phyloP scores from a whole-genome alignment of 1,140 invertebrate species.

The Pseudomyrmex flavicornis region DNA sequence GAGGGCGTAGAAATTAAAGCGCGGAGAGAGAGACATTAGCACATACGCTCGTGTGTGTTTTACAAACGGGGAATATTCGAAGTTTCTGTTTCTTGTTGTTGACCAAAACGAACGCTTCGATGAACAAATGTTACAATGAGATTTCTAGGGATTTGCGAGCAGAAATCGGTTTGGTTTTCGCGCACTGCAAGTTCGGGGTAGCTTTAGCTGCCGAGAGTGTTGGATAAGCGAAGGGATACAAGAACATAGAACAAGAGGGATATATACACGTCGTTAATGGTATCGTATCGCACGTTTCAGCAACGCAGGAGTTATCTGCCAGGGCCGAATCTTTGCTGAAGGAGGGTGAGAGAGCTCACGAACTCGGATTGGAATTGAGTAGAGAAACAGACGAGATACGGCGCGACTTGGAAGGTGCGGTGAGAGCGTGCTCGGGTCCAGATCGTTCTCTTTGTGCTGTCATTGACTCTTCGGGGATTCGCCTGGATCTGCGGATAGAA shows the following conservation, averaged over 20 bases:
- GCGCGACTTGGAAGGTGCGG: slow-evolving; percentile 86
- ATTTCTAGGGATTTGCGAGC: too few species aligned
- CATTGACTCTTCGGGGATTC: slow-evolving; percentile 87
- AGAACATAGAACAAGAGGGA: slow-evolving; percentile 19
- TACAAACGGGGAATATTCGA: neutral
- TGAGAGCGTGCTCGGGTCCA: slow-evolving; percentile 86
- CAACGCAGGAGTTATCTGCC: slow-evolving; percentile 84
- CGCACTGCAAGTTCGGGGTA: neutral
- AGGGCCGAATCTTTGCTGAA: slow-evolving; percentile 84
- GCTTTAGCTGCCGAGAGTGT: slow-evolving; percentile 4
- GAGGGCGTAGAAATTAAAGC: slow-evolving; percentile 27
- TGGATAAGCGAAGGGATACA: neutral
- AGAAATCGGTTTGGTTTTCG: neutral
- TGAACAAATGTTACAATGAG: neutral
- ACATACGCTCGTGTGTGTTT: neutral
- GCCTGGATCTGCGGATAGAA: slow-evolving; percentile 83
- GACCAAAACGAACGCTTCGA: neutral
- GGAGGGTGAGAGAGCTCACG: slow-evolving; percentile 85
- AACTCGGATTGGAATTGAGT: slow-evolving; percentile 85
- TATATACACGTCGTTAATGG: slow-evolving; percentile 13
- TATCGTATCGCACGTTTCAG: slow-evolving; percentile 74
- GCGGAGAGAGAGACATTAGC: neutral
- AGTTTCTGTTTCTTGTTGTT: neutral
- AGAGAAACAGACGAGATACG: slow-evolving; percentile 87
- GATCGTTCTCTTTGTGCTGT: slow-evolving; percentile 89